Percentiles rank a stretch among this genome's conserved stretches.
These are phyloP conservation scores for Thalassoma bifasciatum DNA, from an alignment of 2,113 vertebrate species.

Conservation along the genomic window DNA sequence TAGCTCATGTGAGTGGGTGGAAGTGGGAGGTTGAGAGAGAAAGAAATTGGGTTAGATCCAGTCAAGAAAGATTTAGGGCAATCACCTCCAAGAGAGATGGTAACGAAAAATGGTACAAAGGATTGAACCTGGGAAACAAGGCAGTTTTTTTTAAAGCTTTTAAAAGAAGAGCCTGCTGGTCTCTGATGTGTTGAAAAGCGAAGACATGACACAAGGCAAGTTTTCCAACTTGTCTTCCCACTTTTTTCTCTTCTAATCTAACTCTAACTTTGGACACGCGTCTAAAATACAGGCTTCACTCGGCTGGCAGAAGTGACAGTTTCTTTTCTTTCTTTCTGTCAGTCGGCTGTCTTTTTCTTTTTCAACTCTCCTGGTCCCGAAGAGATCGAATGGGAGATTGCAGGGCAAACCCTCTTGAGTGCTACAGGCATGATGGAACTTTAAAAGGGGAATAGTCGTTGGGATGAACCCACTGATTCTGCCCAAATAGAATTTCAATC, in stretches of 20 bases:
- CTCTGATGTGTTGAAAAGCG: conserved; percentile 7
- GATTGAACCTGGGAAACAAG: background rate
- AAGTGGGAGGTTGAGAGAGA: conserved; percentile 13
- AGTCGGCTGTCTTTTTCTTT: conserved; percentile 18
- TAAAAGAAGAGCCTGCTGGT: conserved; percentile 1
- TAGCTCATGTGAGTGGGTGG: conserved; percentile 1
- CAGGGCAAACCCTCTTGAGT: conserved; percentile 27
- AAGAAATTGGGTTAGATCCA: conserved; percentile 13
- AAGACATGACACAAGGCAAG: conserved; percentile 1
- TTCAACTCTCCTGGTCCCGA: conserved; percentile 35
- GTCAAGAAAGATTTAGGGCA: conserved; percentile 3
- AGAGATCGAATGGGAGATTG: conserved; percentile 44
- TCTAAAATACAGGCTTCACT: conserved; percentile 15
- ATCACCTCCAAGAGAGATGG: background rate
- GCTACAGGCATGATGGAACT: conserved; percentile 24
- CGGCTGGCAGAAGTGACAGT: conserved; percentile 37
- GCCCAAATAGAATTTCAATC: conserved; percentile 53
- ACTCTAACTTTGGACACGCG: conserved; percentile 23
- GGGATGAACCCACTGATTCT: conserved; percentile 20
- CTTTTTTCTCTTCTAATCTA: conserved; percentile 3
- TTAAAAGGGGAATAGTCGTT: conserved; percentile 27
- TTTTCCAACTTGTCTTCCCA: conserved; percentile 22
- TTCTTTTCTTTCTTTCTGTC: conserved; percentile 29
- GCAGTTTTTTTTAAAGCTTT: background rate
- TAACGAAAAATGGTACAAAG: background rate